Evolutionary conservation across 2,888 invertebrate genomes (phyloP), one percentile per base, ranked within the genome.

Genomic region (Chalcis sispes): DNA sequence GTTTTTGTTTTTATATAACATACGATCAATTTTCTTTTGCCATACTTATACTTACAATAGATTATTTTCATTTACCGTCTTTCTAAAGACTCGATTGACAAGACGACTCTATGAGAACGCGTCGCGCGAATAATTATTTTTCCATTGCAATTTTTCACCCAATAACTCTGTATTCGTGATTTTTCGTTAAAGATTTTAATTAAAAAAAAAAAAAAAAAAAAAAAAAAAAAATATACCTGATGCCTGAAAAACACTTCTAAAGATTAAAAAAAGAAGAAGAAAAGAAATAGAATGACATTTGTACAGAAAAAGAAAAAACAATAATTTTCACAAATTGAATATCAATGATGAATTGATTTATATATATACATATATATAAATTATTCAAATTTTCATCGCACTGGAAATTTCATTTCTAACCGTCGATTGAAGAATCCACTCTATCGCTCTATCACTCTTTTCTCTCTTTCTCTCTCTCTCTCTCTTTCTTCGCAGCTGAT

Each of bases 371-470:
- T n/a, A n/a, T n/a, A n/a, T n/a, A n/a, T 62, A 76, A 62, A 72
- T 66, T 62, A 62, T 62, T 67, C 61, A 50, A 62, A 20, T 71
- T 70, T 76, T 76, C 23, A 62, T 72, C 72, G 40, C 72, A 72
- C 64, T 72, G 69, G 50, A 72, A 77, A 77, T 72, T 72, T 64
- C 13, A 72, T 77, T 72, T 77, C 64, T 72, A 64, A 70, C 59
- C 72, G 56, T 56, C 50, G 56, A 72, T 40, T 62, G 52, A 32
- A 77, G 42, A 40, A 52, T 36, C 18, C 61, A 52, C 42, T 67
- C 58, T n/a, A n/a, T 46, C 72, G 23, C 73, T 69, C 62, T 73
- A 1, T 66, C 50, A 32, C 15, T 75, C 65, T 67, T 10, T 32
- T 36, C 18, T 73, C 58, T 61, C 29, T 61, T 29, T 40, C n/a